These are phyloP conservation scores for Drosophila tristis DNA, from an alignment of 1,140 invertebrate species.

Conservation along the genomic window DNA sequence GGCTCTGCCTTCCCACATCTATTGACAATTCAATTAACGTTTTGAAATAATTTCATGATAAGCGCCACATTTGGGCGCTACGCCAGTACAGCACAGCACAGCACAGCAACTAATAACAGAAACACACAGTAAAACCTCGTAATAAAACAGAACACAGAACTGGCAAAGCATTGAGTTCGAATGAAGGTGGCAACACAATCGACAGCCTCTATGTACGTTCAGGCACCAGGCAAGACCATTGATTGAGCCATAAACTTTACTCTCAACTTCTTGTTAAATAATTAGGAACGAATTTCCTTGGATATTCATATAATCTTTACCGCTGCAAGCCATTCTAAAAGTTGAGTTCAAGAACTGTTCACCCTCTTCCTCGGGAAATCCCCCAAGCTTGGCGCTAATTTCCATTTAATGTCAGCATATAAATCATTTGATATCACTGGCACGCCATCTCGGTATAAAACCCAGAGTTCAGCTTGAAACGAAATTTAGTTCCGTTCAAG, in stretches of 20 bases:
- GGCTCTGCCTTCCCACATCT: conserved; percentile 55
- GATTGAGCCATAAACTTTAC: conserved; percentile 17
- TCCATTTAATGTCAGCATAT: too few relatives aligned
- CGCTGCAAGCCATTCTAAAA: too few relatives aligned
- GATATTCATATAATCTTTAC: too few relatives aligned
- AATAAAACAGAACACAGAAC: conserved; percentile 27
- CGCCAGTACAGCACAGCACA: conserved; percentile 24
- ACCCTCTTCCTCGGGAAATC: too few relatives aligned
- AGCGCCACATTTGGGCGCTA: conserved; percentile 41
- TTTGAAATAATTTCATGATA: conserved; percentile 78
- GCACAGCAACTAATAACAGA: conserved; percentile 28
- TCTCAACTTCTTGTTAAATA: background rate
- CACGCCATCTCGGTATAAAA: too few relatives aligned
- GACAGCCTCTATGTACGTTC: too few relatives aligned
- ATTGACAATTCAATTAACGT: conserved; percentile 81
- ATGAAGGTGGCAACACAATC: background rate
- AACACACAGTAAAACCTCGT: conserved; percentile 21
- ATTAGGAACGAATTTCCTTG: background rate
- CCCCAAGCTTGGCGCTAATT: too few relatives aligned
- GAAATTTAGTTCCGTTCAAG: too few relatives aligned
- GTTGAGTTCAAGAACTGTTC: background rate
- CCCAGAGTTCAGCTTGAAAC: too few relatives aligned
- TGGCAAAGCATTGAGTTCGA: background rate
- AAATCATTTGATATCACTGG: too few relatives aligned
- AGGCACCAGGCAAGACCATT: background rate